Base-by-base conservation (phyloP, 2,888 invertebrate genomes). In the Lapara coniferarum region DNA sequence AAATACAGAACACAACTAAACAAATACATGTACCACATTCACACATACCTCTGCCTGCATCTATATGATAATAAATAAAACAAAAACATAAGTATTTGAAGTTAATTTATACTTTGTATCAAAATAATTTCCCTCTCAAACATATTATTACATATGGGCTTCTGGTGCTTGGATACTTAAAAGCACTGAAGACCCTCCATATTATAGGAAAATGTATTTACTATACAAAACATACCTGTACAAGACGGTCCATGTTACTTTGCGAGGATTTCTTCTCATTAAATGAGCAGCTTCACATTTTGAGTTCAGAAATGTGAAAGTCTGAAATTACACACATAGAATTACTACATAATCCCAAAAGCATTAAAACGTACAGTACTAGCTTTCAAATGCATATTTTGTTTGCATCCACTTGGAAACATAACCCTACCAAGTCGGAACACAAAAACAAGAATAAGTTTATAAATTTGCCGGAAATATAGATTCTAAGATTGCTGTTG, bases 171-270 rank as follows among this genome's bases (percentile, higher is more conserved):
- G 0, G 10, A 16, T 19, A 55, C 5, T 25, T 57, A 5, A 7
- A 8, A 13, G 7, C 0, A 44, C 2, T 37, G 7, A 37, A 8
- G 0, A 2, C 10, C 3, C 13, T 16, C 12, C 19, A 30, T 14
- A 10, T 7, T 46, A 12, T 4, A 49, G 3, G 49, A 63, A 16
- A 16, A 6, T n/a, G 13, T 14, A 66, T 25, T n/a, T 19, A 2
- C 16, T 46, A 49, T 12, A 30, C 12, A 10, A 19, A 51, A 69
- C 63, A 53, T 71, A 96, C 96, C 96, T 96, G 96, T 99, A 99
- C 70, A 99, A 95, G 56, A 99, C 99, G 67, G 99, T 99, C 99
- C 99, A 99, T 89, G 98, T 99, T 74, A 99, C 98, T 94, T 99
- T 99, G 89, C 99, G 97, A 71, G 99, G 99, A 95, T 99, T 99